Conservation (phyloP, 92 coral and sea anemone species). For the Montipora capitata region DNA sequence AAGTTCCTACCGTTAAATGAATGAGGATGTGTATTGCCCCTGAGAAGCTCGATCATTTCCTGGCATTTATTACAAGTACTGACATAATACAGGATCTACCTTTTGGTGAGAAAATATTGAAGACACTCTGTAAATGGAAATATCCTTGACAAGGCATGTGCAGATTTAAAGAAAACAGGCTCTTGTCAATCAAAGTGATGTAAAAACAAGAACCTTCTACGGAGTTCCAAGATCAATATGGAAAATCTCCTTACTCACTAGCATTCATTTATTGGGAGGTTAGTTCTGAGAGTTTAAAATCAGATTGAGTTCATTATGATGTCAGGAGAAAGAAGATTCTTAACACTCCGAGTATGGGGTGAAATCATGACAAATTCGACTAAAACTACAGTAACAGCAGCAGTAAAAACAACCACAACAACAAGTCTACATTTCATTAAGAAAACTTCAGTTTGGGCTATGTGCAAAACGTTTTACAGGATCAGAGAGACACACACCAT, state of each 20-base stretch:
- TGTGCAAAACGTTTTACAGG: too few relatives aligned
- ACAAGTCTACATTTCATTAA: too few relatives aligned
- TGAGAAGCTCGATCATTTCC: slow-evolving; percentile 14
- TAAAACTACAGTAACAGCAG: too few relatives aligned
- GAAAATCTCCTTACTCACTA: slow-evolving; percentile 2
- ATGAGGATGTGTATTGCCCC: slow-evolving; percentile 12
- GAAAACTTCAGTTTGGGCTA: too few relatives aligned
- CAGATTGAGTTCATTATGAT: background rate
- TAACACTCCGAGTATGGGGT: too few relatives aligned
- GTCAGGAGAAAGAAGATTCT: too few relatives aligned
- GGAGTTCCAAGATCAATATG: slow-evolving; percentile 7
- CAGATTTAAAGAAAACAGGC: slow-evolving; percentile 2
- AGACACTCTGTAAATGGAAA: too few relatives aligned
- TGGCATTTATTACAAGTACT: slow-evolving; percentile 15
- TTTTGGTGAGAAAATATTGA: slow-evolving; percentile 30
- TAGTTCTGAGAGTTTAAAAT: slow-evolving; percentile 2
- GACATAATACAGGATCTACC: slow-evolving; percentile 32
- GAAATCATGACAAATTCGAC: too few relatives aligned
- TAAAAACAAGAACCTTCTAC: slow-evolving; percentile 12
- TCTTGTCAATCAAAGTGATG: slow-evolving; percentile 13
- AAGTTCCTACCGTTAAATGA: background rate
- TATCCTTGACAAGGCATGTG: slow-evolving; percentile 2
- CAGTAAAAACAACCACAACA: too few relatives aligned
- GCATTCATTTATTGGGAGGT: slow-evolving; percentile 6
- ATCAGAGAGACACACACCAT: too few relatives aligned